Conservation (phyloP, 1,140 invertebrate genomes). For the Leptoteleia sp. region DNA sequence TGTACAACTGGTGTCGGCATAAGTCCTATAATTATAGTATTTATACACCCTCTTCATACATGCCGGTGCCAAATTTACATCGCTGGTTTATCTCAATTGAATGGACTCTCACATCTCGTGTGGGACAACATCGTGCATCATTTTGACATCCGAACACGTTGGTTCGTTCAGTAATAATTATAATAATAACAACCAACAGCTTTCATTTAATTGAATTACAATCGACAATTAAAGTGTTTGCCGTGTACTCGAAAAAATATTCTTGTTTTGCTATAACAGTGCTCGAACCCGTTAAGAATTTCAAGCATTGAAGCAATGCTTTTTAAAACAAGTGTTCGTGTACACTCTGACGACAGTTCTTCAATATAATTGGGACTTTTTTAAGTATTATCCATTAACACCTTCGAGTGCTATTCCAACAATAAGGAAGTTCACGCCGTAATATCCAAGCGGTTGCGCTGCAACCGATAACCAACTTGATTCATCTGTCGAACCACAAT, state of each 20-base stretch:
- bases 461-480: not conserved
- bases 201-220: not conserved
- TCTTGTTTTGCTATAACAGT: conserved; percentile 23
- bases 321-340: conserved; percentile 7
- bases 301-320: conserved; percentile 18
- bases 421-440: conserved; percentile 15
- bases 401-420: conserved; percentile 29
- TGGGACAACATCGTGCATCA: not conserved
- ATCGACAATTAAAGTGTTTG: conserved; percentile 2
- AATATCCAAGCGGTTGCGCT: not conserved
- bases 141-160: not conserved
- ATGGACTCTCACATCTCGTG: conserved; percentile 4
- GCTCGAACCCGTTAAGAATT: conserved; percentile 34
- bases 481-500: conserved; percentile 1
- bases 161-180: no score
- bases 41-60: conserved; percentile 28
- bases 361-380: conserved; percentile 33
- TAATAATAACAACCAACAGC: not conserved
- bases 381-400: conserved; percentile 32
- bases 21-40: conserved; percentile 38
- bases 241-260: conserved; percentile 1
- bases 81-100: conserved; percentile 24
- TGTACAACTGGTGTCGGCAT: conserved; percentile 11
- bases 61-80: conserved; percentile 31
- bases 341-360: conserved; percentile 16